Conservation (phyloP, 1,140 invertebrate species). For the Bombus breviceps region DNA sequence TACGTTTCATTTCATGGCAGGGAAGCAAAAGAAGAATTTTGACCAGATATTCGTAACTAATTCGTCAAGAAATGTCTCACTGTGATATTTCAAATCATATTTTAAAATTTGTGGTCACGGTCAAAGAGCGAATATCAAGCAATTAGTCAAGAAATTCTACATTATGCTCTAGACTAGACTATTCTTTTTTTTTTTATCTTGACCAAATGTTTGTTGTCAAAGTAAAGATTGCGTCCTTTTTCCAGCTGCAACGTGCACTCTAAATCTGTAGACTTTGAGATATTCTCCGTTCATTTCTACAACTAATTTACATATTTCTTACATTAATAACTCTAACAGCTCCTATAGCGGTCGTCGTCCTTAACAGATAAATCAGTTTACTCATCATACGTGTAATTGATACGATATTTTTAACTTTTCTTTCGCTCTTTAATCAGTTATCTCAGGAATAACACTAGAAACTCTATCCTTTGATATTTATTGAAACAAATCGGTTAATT, state of each 20-base stretch:
- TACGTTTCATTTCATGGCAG: too few species aligned
- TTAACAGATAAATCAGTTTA: too few species aligned
- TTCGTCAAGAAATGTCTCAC: too few species aligned
- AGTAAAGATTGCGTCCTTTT: slow-evolving; percentile 55
- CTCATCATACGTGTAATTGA: too few species aligned
- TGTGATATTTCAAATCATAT: too few species aligned
- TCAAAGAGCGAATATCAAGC: neutral
- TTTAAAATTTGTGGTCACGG: neutral
- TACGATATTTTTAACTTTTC: too few species aligned
- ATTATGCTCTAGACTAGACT: neutral
- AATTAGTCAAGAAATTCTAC: neutral
- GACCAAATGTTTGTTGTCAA: slow-evolving; percentile 25
- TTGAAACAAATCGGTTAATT: too few species aligned
- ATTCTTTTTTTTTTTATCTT: slow-evolving; percentile 19
- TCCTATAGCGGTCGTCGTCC: neutral
- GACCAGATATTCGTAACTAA: too few species aligned
- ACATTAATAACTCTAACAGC: neutral
- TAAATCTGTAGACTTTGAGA: slow-evolving; percentile 54
- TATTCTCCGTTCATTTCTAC: slow-evolving; percentile 18
- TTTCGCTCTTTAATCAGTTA: too few species aligned
- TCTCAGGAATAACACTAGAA: too few species aligned
- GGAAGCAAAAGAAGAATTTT: too few species aligned
- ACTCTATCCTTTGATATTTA: too few species aligned
- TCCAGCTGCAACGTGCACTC: slow-evolving; percentile 50
- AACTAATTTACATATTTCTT: neutral